Conservation (phyloP, 2,113 vertebrate genomes). For the Anseranas semipalmata region DNA sequence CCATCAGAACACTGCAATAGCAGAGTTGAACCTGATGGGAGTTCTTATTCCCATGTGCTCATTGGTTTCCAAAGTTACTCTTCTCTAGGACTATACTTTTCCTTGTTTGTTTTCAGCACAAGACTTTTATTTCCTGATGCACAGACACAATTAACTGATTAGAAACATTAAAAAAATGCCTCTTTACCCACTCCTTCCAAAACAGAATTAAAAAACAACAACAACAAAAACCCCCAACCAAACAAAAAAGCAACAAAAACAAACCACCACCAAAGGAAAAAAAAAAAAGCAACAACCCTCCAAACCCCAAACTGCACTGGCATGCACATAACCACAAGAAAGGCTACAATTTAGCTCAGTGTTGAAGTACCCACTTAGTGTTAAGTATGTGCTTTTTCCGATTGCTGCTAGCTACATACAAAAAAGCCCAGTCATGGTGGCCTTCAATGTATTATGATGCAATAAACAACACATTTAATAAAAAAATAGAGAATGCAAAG, state of each 20-base stretch:
- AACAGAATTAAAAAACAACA: not conserved
- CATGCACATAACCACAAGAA: slow-evolving; percentile 13
- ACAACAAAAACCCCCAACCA: not conserved
- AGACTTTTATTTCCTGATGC: not conserved
- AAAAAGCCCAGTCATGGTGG: not conserved
- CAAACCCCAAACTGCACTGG: not conserved
- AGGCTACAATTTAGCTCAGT: not conserved
- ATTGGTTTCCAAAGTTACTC: not conserved
- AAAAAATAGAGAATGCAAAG: not conserved
- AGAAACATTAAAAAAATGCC: not conserved
- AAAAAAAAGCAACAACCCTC: not conserved
- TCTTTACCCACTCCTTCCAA: not conserved
- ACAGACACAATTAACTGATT: not conserved
- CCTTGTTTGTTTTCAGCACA: not conserved
- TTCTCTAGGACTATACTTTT: not conserved
- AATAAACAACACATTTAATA: not conserved
- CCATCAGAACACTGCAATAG: not conserved
- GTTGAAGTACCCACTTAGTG: not conserved
- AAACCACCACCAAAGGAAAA: not conserved
- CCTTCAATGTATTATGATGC: not conserved
- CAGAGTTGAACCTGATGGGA: not conserved
- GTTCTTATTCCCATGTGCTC: not conserved
- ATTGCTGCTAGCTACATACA: not conserved
- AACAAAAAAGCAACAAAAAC: not conserved
- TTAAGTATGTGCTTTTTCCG: not conserved